Evolutionary conservation across 1,140 invertebrate genomes (phyloP).

Genomic region (Drosophila lini): DNA sequence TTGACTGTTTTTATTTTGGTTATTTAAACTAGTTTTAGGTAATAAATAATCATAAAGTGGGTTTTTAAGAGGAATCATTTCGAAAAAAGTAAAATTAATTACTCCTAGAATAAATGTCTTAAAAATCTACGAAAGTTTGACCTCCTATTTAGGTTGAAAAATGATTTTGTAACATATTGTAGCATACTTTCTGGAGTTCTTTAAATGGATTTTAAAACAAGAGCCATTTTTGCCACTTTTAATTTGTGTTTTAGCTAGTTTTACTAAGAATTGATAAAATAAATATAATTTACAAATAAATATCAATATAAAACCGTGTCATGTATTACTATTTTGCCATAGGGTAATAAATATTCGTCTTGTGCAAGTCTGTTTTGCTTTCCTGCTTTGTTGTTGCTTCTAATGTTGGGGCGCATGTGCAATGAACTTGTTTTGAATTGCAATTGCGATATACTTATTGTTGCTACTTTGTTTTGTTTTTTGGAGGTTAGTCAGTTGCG

Average conservation of each 20-base stretch:
- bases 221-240: neutral
- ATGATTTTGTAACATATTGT: neutral
- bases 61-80: too few relatives aligned
- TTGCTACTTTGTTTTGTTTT: conserved; percentile 40
- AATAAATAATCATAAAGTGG: too few relatives aligned
- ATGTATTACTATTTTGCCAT: too few relatives aligned
- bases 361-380: neutral
- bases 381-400: conserved; percentile 32
- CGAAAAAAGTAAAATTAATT: too few relatives aligned
- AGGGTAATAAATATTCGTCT: neutral
- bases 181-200: neutral
- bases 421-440: conserved; percentile 77
- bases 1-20: too few relatives aligned
- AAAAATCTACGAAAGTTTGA: too few relatives aligned
- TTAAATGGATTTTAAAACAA: neutral
- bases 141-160: neutral
- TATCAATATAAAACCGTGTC: neutral
- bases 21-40: too few relatives aligned
- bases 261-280: neutral
- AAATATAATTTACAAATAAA: neutral
- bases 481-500: conserved; percentile 69
- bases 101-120: too few relatives aligned
- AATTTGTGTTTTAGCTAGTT: neutral
- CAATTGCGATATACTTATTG: conserved; percentile 51
- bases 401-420: conserved; percentile 69